Conservation (phyloP, 2,888 invertebrate genomes). For the Vandiemenella viatica region DNA sequence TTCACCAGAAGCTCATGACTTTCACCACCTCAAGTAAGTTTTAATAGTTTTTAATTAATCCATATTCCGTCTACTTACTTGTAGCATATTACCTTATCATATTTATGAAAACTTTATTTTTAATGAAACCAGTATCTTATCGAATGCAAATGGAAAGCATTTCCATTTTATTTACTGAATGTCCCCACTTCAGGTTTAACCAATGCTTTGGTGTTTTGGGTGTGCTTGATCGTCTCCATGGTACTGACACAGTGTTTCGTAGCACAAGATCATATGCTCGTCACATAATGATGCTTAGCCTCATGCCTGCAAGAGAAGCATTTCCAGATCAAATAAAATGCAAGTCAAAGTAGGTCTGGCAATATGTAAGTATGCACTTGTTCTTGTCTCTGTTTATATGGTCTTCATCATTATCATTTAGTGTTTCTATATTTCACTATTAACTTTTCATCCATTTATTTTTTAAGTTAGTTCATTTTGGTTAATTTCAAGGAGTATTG, state of each 20-base stretch:
- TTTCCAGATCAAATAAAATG: conserved; percentile 42
- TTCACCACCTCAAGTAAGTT: conserved; percentile 67
- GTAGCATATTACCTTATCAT: too few relatives aligned
- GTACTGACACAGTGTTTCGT: conserved; percentile 63
- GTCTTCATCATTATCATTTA: too few relatives aligned
- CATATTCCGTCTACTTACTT: too few relatives aligned
- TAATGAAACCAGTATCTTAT: too few relatives aligned
- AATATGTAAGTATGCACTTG: too few relatives aligned
- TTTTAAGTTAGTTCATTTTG: too few relatives aligned
- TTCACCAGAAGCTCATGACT: conserved; percentile 75
- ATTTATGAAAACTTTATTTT: too few relatives aligned
- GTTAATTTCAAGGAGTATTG: too few relatives aligned
- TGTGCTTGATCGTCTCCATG: conserved; percentile 65
- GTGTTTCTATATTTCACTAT: background rate
- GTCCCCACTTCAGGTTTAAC: conserved; percentile 54
- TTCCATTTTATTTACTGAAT: too few relatives aligned
- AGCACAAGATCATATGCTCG: conserved; percentile 52
- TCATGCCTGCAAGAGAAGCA: conserved; percentile 48
- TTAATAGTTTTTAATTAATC: background rate
- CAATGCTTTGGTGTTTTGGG: conserved; percentile 73
- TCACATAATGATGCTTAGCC: conserved; percentile 54
- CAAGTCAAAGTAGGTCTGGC: conserved; percentile 20
- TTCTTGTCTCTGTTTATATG: too few relatives aligned
- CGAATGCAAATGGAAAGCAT: too few relatives aligned
- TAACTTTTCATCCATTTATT: too few relatives aligned